A percentile compares a stretch with the other conserved stretches of the same genome.
phyloP scores from a whole-genome alignment of 2,797 vertebrate genomes.

The Siniperca undulata region DNA sequence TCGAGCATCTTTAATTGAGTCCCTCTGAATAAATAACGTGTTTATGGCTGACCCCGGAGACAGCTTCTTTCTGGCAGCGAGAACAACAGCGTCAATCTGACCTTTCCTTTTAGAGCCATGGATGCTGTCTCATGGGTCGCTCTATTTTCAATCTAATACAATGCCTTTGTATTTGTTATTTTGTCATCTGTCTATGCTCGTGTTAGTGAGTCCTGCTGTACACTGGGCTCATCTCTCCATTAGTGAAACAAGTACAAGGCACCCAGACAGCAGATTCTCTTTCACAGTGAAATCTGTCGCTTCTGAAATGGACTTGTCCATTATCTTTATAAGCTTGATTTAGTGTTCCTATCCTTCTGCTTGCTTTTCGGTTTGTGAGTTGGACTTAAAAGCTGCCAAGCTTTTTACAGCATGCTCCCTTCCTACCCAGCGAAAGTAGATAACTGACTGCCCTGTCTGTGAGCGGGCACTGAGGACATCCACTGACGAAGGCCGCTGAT shows the following conservation, averaged over 20 bases:
- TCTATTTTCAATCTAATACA: constrained; percentile 46
- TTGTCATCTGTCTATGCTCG: constrained; percentile 40
- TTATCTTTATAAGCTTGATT: constrained; percentile 51
- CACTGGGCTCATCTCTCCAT: constrained; percentile 54
- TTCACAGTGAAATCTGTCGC: constrained; percentile 33
- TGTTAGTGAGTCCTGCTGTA: constrained; percentile 13
- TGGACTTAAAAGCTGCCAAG: constrained; percentile 46
- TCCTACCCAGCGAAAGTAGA: constrained; percentile 40
- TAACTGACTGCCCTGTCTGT: constrained; percentile 41
- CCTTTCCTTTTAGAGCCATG: constrained; percentile 57
- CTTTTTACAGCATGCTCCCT: constrained; percentile 47
- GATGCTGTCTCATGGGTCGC: constrained; percentile 43
- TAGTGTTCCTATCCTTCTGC: constrained; percentile 6
- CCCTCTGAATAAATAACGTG: constrained; percentile 69
- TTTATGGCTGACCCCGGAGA: constrained; percentile 61
- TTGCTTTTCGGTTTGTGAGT: constrained; percentile 28
- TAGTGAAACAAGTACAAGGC: constrained; percentile 43
- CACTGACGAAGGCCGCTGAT: constrained; percentile 57
- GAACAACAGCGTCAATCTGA: constrained; percentile 52
- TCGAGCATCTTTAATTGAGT: constrained; percentile 79
- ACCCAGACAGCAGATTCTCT: constrained; percentile 18
- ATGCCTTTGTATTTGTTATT: constrained; percentile 45
- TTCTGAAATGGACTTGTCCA: constrained; percentile 19
- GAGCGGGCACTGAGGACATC: constrained; percentile 47
- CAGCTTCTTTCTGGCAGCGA: constrained; percentile 22